Evolutionary conservation across 2,113 vertebrate genomes (phyloP).

Genomic region (Acanthochromis polyacanthus): DNA sequence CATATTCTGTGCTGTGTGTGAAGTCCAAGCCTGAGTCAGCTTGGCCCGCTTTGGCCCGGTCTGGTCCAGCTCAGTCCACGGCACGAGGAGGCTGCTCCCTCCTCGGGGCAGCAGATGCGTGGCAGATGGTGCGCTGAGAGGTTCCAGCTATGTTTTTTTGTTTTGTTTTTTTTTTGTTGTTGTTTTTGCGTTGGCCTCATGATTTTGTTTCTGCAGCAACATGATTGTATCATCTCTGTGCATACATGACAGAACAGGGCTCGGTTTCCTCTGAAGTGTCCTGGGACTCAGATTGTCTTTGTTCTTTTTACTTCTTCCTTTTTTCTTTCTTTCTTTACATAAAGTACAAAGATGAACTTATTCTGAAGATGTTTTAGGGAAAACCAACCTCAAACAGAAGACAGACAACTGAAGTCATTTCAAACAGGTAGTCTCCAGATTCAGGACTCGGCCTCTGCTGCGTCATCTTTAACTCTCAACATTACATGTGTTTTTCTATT

Average conservation of each 20-base stretch:
- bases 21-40: conserved; percentile 32
- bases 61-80: conserved; percentile 35
- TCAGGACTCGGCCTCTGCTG: conserved; percentile 55
- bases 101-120: conserved; percentile 42
- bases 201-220: conserved; percentile 70
- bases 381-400: conserved; percentile 38
- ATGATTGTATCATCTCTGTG: conserved; percentile 76
- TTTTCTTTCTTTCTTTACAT: conserved; percentile 14
- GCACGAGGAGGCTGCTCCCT: conserved; percentile 38
- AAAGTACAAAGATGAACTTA: conserved; percentile 44
- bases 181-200: neutral
- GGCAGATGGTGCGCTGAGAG: conserved; percentile 54
- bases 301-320: conserved; percentile 13
- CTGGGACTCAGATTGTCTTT: conserved; percentile 39
- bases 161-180: conserved; percentile 7
- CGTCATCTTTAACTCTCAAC: conserved; percentile 37
- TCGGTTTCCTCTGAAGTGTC: conserved; percentile 38
- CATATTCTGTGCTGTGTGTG: conserved; percentile 45
- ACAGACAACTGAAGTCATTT: conserved; percentile 35
- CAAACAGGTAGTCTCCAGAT: conserved; percentile 19
- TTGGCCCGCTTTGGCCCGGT: conserved; percentile 17
- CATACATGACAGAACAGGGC: conserved; percentile 50
- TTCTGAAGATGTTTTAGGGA: conserved; percentile 45
- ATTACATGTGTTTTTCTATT: conserved; percentile 70
- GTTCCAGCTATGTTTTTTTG: conserved; percentile 44